Evolutionary conservation across 1,140 invertebrate genomes (phyloP).

Genomic region (Drosophila nannoptera): DNA sequence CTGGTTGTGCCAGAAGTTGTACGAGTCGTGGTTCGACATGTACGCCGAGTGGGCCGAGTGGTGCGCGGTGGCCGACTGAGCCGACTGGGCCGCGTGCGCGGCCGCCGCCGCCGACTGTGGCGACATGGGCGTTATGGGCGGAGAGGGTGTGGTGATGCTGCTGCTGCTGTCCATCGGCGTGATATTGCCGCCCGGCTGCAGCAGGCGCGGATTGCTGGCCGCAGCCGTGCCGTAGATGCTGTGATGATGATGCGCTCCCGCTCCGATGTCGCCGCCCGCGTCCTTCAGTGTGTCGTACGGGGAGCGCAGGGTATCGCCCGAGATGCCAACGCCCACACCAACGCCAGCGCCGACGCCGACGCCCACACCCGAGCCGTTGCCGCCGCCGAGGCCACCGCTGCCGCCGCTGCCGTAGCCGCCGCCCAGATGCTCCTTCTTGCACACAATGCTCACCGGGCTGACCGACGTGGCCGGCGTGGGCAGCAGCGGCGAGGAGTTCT

Average conservation of each 20-base stretch:
- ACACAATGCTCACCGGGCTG: constrained; percentile 83
- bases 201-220: constrained; percentile 72
- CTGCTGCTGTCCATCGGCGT: constrained; percentile 84
- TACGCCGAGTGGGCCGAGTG: constrained; percentile 74
- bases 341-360: constrained; percentile 25
- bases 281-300: constrained; percentile 75
- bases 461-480: constrained; percentile 83
- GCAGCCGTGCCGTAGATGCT: constrained; percentile 75
- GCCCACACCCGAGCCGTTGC: constrained; percentile 24
- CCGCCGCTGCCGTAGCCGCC: constrained; percentile 72
- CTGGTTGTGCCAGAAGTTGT: constrained; percentile 79
- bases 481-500: constrained; percentile 81
- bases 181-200: constrained; percentile 81
- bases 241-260: constrained; percentile 67
- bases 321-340: constrained; percentile 31
- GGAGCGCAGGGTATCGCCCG: constrained; percentile 57
- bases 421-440: constrained; percentile 81
- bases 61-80: constrained; percentile 58
- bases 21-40: constrained; percentile 78
- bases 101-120: constrained; percentile 80
- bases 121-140: constrained; percentile 81
- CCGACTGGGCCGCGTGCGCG: constrained; percentile 69
- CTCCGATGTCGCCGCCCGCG: constrained; percentile 68
- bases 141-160: constrained; percentile 84
- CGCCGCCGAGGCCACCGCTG: too few species aligned